Base-by-base conservation (phyloP, 2,888 invertebrate genomes). In the Scaptomyza reducta region DNA sequence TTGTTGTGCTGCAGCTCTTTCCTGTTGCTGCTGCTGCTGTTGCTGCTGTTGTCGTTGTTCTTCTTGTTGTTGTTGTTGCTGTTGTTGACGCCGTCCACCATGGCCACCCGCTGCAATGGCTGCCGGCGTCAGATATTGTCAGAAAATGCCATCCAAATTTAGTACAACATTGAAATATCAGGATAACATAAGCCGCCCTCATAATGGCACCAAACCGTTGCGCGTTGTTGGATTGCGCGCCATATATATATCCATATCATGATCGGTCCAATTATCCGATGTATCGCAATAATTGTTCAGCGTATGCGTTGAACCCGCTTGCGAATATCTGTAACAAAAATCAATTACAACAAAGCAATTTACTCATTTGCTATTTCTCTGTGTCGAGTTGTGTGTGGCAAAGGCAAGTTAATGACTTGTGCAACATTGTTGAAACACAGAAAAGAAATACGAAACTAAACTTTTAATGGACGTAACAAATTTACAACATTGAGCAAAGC, bases 191-290 rank as follows among this genome's bases (percentile, higher is more conserved):
- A 91, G 89, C 80, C 89, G 91, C 90, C 91, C 91, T 92, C 94
- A 96, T 93, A 96, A 95, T 74, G 96, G 97, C 90, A 96, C 96
- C 89, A 97, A 93, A 74, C 96, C 96, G 90, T 96, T 95, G 88
- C 96, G 94, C 61, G 96, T 95, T 50, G 96, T 97, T 70, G 97
- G 96, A 93, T 97, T 97, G 89, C 97, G 94, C 65, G 97, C 96
- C 95, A 97, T 97, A 92, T 98, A 97, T 89, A 97, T 97, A 87
- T 97, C 97, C 96, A 97, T 97, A 90, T 97, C 97, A 91, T 97
- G 97, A 92, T 97, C 97, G 82, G 97, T 97, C 97, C 97, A 98
- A 91, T 96, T 96, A 91, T 97, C 96, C 53, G 96, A 96, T 90
- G 97, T 97, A 90, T 97, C 97, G 91, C 96, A 96, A 91, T 96